phyloP scores from a whole-genome alignment of 2,797 vertebrate genomes.

The Tamandua tetradactyla region DNA sequence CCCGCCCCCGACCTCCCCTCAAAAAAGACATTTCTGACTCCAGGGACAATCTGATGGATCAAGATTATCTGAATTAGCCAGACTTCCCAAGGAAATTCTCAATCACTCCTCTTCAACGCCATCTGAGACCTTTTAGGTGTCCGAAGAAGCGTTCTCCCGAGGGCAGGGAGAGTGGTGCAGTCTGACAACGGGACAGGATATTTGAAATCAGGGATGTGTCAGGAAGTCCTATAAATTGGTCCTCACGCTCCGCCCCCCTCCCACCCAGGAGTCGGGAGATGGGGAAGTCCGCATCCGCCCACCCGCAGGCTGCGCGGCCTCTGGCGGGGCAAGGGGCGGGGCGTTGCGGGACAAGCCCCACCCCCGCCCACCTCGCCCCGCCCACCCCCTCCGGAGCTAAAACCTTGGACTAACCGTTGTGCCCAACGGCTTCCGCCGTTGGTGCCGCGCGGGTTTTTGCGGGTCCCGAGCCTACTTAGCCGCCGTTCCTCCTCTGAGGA shows the following conservation, averaged over 20 bases:
- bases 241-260: too few species aligned
- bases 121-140: neutral
- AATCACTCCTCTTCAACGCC: neutral
- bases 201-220: slow-evolving; percentile 42
- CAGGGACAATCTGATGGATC: neutral
- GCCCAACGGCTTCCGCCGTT: neutral
- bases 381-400: accelerated
- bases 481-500: neutral
- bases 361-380: accelerated
- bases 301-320: accelerated
- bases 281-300: accelerated
- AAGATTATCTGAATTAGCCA: neutral
- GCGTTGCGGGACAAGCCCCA: neutral
- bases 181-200: neutral
- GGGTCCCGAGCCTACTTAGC: neutral
- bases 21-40: neutral
- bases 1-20: accelerated
- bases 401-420: neutral
- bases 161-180: neutral
- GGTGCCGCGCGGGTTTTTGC: accelerated
- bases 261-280: neutral
- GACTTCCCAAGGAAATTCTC: neutral
- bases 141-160: neutral
- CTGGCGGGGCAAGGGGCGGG: accelerated
- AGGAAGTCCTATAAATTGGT: neutral